Conservation (phyloP, 2,113 vertebrate genomes). For the Leptodactylus fuscus region DNA sequence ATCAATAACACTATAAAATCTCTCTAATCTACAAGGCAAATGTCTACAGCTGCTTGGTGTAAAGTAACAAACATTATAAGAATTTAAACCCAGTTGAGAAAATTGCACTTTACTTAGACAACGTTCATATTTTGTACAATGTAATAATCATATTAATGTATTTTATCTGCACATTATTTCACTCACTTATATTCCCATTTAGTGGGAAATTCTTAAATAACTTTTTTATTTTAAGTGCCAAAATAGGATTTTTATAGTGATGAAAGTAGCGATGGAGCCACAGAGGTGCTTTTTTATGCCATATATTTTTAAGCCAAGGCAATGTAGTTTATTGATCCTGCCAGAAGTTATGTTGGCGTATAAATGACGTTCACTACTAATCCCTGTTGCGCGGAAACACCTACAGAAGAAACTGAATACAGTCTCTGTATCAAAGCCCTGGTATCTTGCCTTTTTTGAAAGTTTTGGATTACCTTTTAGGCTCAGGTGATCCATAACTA, state of each 20-base stretch:
- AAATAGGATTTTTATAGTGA: conserved; percentile 26
- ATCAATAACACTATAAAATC: conserved; percentile 48
- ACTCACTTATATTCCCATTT: conserved; percentile 27
- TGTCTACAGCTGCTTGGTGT: neutral
- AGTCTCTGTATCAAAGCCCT: neutral
- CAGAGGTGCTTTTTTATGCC: neutral
- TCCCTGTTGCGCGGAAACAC: neutral
- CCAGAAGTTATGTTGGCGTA: neutral
- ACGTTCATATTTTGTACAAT: conserved; percentile 35
- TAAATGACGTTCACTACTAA: neutral
- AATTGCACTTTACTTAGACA: conserved; percentile 40
- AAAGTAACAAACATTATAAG: conserved; percentile 38
- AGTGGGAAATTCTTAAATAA: conserved; percentile 1
- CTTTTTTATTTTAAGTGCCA: neutral
- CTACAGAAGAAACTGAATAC: neutral
- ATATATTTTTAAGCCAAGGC: neutral
- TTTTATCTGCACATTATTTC: conserved; percentile 28
- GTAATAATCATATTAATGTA: conserved; percentile 35
- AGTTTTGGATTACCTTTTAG: neutral
- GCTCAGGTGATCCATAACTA: neutral
- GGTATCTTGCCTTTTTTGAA: neutral
- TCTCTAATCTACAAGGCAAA: conserved; percentile 45
- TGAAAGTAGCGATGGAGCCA: conserved; percentile 13
- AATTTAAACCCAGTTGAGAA: conserved; percentile 22
- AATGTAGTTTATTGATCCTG: conserved; percentile 24